Base-by-base conservation (phyloP, 2,113 vertebrate genomes). In the Ceyx melanurus region DNA sequence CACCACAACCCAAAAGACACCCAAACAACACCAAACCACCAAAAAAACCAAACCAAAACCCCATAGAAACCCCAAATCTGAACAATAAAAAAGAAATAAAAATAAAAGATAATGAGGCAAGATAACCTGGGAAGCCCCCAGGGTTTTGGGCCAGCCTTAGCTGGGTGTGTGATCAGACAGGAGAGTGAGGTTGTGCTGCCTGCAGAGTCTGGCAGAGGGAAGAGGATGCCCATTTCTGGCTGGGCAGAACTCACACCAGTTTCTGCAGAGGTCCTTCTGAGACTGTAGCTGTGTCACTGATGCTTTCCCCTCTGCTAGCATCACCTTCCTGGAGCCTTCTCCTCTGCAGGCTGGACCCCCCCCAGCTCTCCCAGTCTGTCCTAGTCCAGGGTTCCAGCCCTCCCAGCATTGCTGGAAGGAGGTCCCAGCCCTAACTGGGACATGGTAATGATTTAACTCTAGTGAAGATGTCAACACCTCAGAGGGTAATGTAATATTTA, bases 201-300 rank as follows among this genome's bases (percentile, higher is more conserved):
- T 72, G n/a, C 21, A 28, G 17, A 4, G 50, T 18, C 19, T 60
- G 57, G 21, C 29, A 42, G 62, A 57, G 20, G 12, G 1, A 46
- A 67, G 16, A 5, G 43, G 40, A 35, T 4, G 29, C 0, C 2
- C 1, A 0, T 48, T 82, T 77, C 40, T 48, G 72, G 23, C 40
- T 48, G 57, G 22, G 56, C 26, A 85, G 67, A 61, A 21, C 17
- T 29, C 23, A 3, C 2, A 48, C 8, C 57, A 35, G 12, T 8
- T 57, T 21, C 57, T 58, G 19, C n/a, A 26, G 20, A 58, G 48
- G 37, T 25, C 10, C 26, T 64, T n/a, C 15, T 53, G 33, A 56
- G 46, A 18, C 2, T 75, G 45, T 14, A 42, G 50, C 48, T 50
- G 21, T 23, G 22, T 50, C 22, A 50, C 57, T 70, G n/a, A 35